Conservation (phyloP, 2,113 vertebrate species). For the Callopanchax toddi region DNA sequence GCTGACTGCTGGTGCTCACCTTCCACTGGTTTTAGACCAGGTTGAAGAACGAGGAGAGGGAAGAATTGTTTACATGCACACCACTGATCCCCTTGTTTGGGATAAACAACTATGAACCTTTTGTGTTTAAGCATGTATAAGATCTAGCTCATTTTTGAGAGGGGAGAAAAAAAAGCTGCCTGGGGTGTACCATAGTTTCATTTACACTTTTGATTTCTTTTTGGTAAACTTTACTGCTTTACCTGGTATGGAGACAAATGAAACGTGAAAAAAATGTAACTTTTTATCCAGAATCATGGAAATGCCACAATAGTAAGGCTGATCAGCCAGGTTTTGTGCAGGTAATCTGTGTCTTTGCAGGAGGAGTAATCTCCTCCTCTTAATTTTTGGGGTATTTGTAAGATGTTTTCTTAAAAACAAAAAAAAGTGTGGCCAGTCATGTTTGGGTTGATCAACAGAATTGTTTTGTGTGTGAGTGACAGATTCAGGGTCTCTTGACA, state of each 20-base stretch:
- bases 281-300: constrained; percentile 16
- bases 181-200: constrained; percentile 3
- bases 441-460: constrained; percentile 21
- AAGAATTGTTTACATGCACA: constrained; percentile 55
- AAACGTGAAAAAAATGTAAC: not conserved
- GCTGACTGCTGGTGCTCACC: constrained; percentile 58
- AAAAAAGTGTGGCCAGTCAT: not conserved
- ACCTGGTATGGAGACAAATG: constrained; percentile 4
- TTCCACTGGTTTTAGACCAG: constrained; percentile 54
- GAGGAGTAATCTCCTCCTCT: constrained; percentile 16
- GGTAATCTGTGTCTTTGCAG: not conserved
- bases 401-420: not conserved
- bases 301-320: constrained; percentile 31
- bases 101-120: constrained; percentile 18
- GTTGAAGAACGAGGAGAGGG: constrained; percentile 56
- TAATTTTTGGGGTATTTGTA: constrained; percentile 2
- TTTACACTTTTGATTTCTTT: constrained; percentile 19
- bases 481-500: constrained; percentile 14
- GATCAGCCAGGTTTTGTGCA: constrained; percentile 12
- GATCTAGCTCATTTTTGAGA: constrained; percentile 11
- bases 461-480: constrained; percentile 8
- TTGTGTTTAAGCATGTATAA: constrained; percentile 22
- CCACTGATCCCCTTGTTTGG: constrained; percentile 31
- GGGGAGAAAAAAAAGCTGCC: not conserved
- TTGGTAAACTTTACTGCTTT: constrained; percentile 12